Evolutionary conservation across 2,113 vertebrate genomes (phyloP).

Genomic region (Lepus europaeus): DNA sequence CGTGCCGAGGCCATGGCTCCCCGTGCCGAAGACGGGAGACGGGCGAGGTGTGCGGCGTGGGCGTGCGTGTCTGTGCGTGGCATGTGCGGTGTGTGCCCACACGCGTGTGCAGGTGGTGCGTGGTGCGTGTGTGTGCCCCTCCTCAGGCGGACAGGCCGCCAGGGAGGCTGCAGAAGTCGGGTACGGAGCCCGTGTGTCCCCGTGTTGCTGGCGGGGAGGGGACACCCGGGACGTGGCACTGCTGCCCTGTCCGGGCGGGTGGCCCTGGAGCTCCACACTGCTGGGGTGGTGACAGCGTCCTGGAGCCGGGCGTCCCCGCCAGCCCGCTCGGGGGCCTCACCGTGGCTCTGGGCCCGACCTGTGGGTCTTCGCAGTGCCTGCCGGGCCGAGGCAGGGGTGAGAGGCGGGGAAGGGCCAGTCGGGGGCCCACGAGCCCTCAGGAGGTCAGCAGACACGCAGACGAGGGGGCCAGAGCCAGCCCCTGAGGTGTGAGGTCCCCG

Average conservation of each 20-base stretch:
- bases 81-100: not conserved
- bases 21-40: not conserved
- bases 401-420: not conserved
- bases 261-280: not conserved
- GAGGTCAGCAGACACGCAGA: not conserved
- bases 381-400: too few species aligned
- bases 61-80: not conserved
- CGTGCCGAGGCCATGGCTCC: not conserved
- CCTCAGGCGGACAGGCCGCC: not conserved
- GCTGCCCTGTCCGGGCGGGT: not conserved
- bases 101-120: too few species aligned
- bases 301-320: too few species aligned
- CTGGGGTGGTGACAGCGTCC: fast-evolving
- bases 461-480: too few species aligned
- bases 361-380: not conserved
- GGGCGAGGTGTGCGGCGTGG: not conserved
- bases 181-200: not conserved
- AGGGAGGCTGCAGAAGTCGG: too few species aligned
- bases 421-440: fast-evolving
- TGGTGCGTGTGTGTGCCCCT: too few species aligned
- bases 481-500: too few species aligned
- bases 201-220: not conserved
- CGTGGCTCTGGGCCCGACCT: not conserved
- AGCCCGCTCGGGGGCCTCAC: too few species aligned
- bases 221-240: fast-evolving